A percentile compares a stretch with the other conserved stretches of the same genome.
These are phyloP conservation scores for Galerucella calmariensis DNA, from an alignment of 2,888 invertebrate species.

Conservation along the genomic window DNA sequence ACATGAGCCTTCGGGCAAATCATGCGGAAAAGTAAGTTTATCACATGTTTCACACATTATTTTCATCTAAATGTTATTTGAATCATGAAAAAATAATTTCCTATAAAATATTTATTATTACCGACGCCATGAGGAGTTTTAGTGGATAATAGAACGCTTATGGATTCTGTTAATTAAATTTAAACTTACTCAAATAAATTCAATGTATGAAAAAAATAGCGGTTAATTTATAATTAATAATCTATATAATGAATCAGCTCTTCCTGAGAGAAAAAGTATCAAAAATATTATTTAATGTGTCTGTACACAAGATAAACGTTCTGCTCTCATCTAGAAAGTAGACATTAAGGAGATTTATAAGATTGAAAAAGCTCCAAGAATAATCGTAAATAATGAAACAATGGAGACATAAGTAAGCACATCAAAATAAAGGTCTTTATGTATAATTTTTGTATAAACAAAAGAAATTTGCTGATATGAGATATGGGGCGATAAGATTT, in stretches of 20 bases:
- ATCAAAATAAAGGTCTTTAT: background rate
- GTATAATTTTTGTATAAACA: background rate
- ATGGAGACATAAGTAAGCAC: background rate
- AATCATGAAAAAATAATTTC: background rate
- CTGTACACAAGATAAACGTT: constrained; percentile 4
- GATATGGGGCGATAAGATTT: too few species aligned
- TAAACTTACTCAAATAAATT: background rate
- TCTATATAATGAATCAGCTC: background rate
- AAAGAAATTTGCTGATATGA: background rate
- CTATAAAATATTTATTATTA: background rate
- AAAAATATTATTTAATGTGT: background rate
- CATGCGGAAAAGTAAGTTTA: too few species aligned
- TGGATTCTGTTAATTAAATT: background rate
- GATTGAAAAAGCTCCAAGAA: background rate
- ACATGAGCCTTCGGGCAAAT: too few species aligned
- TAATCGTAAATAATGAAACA: background rate
- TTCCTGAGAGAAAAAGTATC: background rate
- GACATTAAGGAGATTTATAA: constrained; percentile 7
- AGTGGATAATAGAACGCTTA: background rate
- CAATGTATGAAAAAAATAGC: background rate
- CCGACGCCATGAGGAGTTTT: background rate
- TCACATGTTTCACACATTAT: too few species aligned
- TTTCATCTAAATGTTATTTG: background rate
- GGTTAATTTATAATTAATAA: background rate
- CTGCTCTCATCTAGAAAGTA: background rate